phyloP scores from a whole-genome alignment of 2,797 vertebrate genomes.

The Lepilemur septentrionalis region DNA sequence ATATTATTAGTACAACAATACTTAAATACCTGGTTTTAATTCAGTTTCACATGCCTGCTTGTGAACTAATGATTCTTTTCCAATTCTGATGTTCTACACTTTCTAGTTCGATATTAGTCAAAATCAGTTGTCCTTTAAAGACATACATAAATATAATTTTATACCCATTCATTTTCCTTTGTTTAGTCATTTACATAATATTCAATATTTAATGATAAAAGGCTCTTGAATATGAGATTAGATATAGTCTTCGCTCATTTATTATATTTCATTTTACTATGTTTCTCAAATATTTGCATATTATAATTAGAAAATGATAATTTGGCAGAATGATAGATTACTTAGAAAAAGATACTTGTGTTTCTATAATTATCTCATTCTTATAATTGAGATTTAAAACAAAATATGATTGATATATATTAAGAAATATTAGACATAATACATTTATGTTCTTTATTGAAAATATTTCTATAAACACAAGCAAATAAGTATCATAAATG shows the following conservation, averaged over 20 bases:
- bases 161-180: conserved; percentile 33
- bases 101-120: not conserved
- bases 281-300: not conserved
- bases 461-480: conserved; percentile 20
- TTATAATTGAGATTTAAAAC: not conserved
- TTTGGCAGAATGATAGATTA: conserved; percentile 24
- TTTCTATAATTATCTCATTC: not conserved
- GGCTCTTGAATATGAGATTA: not conserved
- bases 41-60: not conserved
- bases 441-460: not conserved
- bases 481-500: not conserved
- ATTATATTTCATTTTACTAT: conserved; percentile 21
- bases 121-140: conserved; percentile 23
- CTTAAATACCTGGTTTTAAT: not conserved
- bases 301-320: conserved; percentile 26
- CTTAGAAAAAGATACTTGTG: conserved; percentile 21
- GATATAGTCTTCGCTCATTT: not conserved
- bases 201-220: not conserved
- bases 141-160: not conserved
- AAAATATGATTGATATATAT: not conserved
- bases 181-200: conserved; percentile 31
- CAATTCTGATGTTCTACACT: not conserved
- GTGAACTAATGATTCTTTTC: not conserved
- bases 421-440: not conserved
- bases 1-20: not conserved